Evolutionary conservation across 1,140 invertebrate genomes (phyloP), one percentile per base, ranked within the genome.

Genomic region (Lucilia cuprina): DNA sequence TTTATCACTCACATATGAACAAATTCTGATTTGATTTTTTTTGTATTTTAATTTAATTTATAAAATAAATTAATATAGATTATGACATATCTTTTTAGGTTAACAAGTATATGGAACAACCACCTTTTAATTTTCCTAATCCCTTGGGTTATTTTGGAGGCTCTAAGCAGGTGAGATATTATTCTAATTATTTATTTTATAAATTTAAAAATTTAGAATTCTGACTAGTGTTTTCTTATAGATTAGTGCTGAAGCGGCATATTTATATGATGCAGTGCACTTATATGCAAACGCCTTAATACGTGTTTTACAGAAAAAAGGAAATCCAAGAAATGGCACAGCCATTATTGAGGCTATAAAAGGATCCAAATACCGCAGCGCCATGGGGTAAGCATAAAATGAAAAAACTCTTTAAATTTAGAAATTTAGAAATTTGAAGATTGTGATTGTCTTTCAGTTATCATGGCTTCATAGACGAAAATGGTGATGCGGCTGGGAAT

Each of bases 401-500:
- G 8, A 75, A 34, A n/a, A 14, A 41, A 41, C 34, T 8, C 7
- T 41, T 41, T 41, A 14, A n/a, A 55, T 55, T 55, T 12, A 12
- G 41, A 55, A 77, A 35, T 19, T 19, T 9, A 19, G 17, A 34
- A 34, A 75, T 19, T 9, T n/a, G 17, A 34, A 34, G 55, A 2
- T 25, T 60, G 12, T 80, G 12, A 70, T 80, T 50, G 25, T 19
- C 12, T 34, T 83, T 86, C 88, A 97, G 96, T 50, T 98, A 97
- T 91, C 94, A 95, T 91, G 96, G 97, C 3, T 95, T 97, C 86
- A 98, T 99, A 93, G 97, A 99, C 89, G 95, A 96, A 86, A 97
- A 97, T 87, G 98, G 97, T 0, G 98, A 99, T 88, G 97, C 98
- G 0, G 96, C 97, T 88, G 98, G 98, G 17, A 99, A 99, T 93